phyloP scores from a whole-genome alignment of 2,113 vertebrate species.

The Polypterus senegalus region DNA sequence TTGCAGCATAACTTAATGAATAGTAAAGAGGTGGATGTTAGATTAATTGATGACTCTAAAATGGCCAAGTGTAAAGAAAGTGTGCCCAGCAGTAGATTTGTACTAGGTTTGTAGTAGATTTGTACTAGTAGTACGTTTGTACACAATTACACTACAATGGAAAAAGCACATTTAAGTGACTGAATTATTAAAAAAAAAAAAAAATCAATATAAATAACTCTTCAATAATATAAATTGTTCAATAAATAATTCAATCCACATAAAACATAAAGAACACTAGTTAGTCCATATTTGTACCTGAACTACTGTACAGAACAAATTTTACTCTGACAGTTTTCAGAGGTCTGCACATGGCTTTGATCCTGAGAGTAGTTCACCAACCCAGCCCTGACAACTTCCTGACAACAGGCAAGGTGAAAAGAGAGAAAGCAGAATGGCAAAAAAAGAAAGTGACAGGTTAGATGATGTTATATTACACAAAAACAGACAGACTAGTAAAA shows the following conservation, averaged over 20 bases:
- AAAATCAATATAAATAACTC: too few relatives aligned
- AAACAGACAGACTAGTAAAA: slow-evolving; percentile 2
- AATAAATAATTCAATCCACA: not conserved
- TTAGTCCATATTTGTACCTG: slow-evolving; percentile 40
- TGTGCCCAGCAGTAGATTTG: too few relatives aligned
- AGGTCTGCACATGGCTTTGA: slow-evolving; percentile 50
- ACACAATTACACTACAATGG: too few relatives aligned
- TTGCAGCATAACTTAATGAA: too few relatives aligned
- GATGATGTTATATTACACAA: slow-evolving; percentile 5
- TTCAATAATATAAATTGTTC: not conserved
- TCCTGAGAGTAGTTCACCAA: slow-evolving; percentile 88
- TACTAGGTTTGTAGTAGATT: too few relatives aligned
- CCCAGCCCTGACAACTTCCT: slow-evolving; percentile 87
- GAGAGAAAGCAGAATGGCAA: slow-evolving; percentile 20
- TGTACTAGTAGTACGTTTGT: too few relatives aligned
- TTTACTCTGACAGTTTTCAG: slow-evolving; percentile 73
- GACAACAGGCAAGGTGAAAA: slow-evolving; percentile 31
- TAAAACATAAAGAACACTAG: not conserved
- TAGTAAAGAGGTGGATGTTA: too few relatives aligned
- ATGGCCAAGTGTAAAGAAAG: too few relatives aligned
- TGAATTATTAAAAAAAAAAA: too few relatives aligned
- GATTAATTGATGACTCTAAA: too few relatives aligned
- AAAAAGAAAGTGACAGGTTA: slow-evolving; percentile 37
- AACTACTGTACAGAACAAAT: slow-evolving; percentile 82
- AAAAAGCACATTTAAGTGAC: too few relatives aligned